A percentile compares a stretch with the other conserved stretches of the same genome.
Conservation (phyloP, 2,113 vertebrate genomes). For the Neolamprologus fasciatus region DNA sequence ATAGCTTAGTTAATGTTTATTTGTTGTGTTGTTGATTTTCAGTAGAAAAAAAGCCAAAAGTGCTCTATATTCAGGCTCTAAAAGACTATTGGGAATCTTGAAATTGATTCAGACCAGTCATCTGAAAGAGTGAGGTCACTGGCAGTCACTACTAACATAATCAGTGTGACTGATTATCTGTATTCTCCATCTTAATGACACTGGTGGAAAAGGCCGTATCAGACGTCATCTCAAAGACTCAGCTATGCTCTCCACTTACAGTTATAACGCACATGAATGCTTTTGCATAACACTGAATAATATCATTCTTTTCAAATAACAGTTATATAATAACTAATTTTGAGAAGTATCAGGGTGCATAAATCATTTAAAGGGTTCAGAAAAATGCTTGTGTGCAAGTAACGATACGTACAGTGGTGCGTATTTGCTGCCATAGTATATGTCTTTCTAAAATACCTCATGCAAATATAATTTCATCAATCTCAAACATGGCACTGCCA, state of each 20-base stretch:
- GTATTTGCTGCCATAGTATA: neutral
- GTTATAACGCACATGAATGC: neutral
- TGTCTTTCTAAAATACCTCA: neutral
- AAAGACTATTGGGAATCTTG: neutral
- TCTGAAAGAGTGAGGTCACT: constrained; percentile 1
- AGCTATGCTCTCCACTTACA: neutral
- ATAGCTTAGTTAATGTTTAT: neutral
- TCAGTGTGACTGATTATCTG: constrained; percentile 29
- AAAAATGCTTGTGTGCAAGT: neutral
- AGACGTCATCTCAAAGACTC: neutral
- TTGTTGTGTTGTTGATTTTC: neutral
- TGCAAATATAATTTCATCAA: neutral
- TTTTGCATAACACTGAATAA: neutral
- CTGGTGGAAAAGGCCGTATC: neutral
- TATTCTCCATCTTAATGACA: constrained; percentile 28
- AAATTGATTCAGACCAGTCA: neutral
- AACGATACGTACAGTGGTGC: neutral
- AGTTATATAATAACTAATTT: neutral
- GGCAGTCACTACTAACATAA: constrained; percentile 34
- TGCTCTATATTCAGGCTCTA: neutral
- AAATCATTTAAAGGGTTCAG: neutral
- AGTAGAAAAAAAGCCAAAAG: neutral
- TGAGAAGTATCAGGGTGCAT: neutral
- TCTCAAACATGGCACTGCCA: neutral
- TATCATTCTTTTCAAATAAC: neutral